Percentiles rank a stretch among this genome's conserved stretches.
These are phyloP conservation scores for Drosophila limbata DNA, from an alignment of 2,888 invertebrate species.

Conservation along the genomic window DNA sequence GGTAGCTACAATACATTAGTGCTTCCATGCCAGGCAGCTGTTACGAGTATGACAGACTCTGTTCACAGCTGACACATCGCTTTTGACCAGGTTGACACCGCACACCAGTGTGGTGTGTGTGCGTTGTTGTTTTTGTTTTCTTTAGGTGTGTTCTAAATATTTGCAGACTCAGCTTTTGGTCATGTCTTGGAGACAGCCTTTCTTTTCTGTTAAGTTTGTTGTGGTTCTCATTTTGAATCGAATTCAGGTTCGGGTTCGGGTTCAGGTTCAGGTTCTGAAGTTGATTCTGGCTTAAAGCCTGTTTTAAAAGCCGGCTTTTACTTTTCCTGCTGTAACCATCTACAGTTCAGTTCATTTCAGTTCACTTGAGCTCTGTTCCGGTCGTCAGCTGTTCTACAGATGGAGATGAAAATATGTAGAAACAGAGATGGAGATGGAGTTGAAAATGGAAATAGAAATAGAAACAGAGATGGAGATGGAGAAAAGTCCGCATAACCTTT, in stretches of 20 bases:
- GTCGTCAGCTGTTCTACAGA: slow-evolving; percentile 26
- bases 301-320: slow-evolving; percentile 39
- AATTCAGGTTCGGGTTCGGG: slow-evolving; percentile 8
- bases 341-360: slow-evolving; percentile 5
- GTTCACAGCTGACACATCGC: slow-evolving; percentile 52
- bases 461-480: slow-evolving; percentile 7
- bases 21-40: slow-evolving; percentile 24
- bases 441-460: not conserved
- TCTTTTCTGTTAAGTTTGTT: slow-evolving; percentile 36
- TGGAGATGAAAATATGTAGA: not conserved
- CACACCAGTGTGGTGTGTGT: slow-evolving; percentile 12
- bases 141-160: slow-evolving; percentile 66
- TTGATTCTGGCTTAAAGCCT: not conserved
- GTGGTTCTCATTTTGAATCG: slow-evolving; percentile 17
- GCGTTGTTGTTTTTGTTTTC: slow-evolving; percentile 21
- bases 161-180: slow-evolving; percentile 52
- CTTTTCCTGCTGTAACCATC: slow-evolving; percentile 40
- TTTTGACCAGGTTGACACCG: slow-evolving; percentile 39
- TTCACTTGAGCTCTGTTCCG: slow-evolving; percentile 37
- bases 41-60: slow-evolving; percentile 46
- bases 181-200: slow-evolving; percentile 46
- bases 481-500: slow-evolving; percentile 51
- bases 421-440: slow-evolving; percentile 13
- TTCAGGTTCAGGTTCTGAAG: slow-evolving; percentile 3
- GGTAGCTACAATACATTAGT: not conserved